Evolutionary conservation across 2,888 invertebrate species (phyloP).

Genomic region (Tethea ocularis): DNA sequence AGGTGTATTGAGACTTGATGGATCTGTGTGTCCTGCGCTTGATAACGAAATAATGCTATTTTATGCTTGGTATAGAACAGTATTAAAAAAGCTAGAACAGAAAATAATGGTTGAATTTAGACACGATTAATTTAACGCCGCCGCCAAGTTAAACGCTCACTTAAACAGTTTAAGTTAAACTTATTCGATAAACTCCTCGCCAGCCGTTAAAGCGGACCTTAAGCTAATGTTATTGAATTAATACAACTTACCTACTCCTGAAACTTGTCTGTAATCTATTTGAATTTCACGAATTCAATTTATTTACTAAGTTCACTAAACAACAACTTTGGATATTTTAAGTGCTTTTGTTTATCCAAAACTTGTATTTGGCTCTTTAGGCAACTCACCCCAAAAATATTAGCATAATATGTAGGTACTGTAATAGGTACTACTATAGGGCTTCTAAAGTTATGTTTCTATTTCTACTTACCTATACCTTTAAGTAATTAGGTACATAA

Average conservation of each 20-base stretch:
- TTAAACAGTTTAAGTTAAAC: too few relatives aligned
- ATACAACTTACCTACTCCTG: constrained; percentile 1
- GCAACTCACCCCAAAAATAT: too few relatives aligned
- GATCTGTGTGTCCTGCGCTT: too few relatives aligned
- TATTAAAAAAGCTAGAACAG: background rate
- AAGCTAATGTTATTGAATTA: constrained; percentile 5
- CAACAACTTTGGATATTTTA: constrained; percentile 4
- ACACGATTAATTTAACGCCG: background rate
- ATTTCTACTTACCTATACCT: too few relatives aligned
- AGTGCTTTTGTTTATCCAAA: background rate
- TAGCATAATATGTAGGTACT: background rate
- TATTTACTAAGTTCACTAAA: background rate
- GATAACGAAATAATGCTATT: too few relatives aligned
- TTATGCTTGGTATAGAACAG: background rate
- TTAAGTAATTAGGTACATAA: too few relatives aligned
- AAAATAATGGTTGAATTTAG: constrained; percentile 8
- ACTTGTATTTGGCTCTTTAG: background rate
- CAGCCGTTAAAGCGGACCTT: constrained; percentile 4
- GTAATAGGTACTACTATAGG: too few relatives aligned
- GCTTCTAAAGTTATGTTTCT: too few relatives aligned
- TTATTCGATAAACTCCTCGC: constrained; percentile 6
- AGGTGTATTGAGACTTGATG: too few relatives aligned
- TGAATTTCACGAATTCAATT: constrained; percentile 8
- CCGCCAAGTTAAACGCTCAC: background rate
- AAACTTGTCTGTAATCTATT: constrained; percentile 7